phyloP scores from a whole-genome alignment of 2,888 invertebrate genomes.

The Folsomia candida region DNA sequence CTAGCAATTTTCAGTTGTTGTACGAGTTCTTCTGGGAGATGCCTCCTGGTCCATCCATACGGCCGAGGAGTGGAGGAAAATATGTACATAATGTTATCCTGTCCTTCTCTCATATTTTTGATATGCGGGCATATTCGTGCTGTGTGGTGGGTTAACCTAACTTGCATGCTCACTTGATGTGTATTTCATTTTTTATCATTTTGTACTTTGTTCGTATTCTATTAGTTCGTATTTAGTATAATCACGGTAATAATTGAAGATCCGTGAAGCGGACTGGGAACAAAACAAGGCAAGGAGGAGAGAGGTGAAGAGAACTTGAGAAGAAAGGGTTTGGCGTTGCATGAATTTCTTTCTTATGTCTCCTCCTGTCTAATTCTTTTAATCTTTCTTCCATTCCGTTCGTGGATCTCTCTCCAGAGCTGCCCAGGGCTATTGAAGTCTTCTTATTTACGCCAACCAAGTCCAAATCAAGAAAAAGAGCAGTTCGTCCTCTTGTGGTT shows the following conservation, averaged over 20 bases:
- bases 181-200: conserved; percentile 5
- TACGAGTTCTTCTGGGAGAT: neutral
- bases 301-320: neutral
- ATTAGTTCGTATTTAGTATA: conserved; percentile 18
- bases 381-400: neutral
- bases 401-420: neutral
- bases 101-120: neutral
- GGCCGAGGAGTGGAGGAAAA: neutral
- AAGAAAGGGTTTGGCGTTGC: neutral
- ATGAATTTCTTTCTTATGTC: neutral
- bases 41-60: neutral
- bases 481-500: neutral
- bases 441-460: neutral
- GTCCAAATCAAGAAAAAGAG: conserved; percentile 3
- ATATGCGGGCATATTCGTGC: neutral
- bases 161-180: neutral
- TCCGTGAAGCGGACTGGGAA: conserved; percentile 5
- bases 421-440: neutral
- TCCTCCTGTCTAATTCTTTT: neutral
- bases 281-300: conserved; percentile 1
- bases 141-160: neutral
- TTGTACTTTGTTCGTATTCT: conserved; percentile 8
- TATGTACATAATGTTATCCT: neutral
- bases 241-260: conserved; percentile 7
- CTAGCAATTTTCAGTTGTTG: neutral